These are phyloP conservation scores for Aleiodes alternator DNA, from an alignment of 2,888 invertebrate species.

Conservation along the genomic window DNA sequence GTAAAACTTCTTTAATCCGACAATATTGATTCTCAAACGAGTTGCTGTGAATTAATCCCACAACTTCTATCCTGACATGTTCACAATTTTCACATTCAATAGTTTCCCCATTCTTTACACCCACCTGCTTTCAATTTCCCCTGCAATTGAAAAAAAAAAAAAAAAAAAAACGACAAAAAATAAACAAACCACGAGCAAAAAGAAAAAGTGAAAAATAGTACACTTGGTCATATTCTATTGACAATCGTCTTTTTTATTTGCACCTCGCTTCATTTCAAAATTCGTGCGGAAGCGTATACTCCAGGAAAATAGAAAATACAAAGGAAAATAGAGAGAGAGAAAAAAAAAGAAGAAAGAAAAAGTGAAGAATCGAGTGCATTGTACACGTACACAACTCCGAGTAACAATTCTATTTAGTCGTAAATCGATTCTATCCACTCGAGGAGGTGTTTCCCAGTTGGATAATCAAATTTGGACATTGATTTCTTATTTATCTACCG, in stretches of 20 bases:
- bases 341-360: not conserved
- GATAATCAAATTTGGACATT: slow-evolving; percentile 27
- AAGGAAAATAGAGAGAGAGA: not conserved
- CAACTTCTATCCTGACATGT: slow-evolving; percentile 15
- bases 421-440: slow-evolving; percentile 33
- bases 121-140: slow-evolving; percentile 22
- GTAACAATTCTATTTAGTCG: slow-evolving; percentile 19
- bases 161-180: not conserved
- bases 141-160: not conserved
- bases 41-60: slow-evolving; percentile 8
- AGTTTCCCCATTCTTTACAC: slow-evolving; percentile 10
- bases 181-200: not conserved
- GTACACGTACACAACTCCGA: slow-evolving; percentile 14
- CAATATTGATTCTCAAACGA: not conserved
- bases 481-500: slow-evolving; percentile 21
- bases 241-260: slow-evolving; percentile 7
- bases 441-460: slow-evolving; percentile 14
- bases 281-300: not conserved
- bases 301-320: not conserved
- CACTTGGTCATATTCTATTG: slow-evolving; percentile 21
- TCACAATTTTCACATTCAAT: slow-evolving; percentile 18
- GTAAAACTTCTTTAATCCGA: not conserved
- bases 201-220: not conserved
- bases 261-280: slow-evolving; percentile 9
- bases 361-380: not conserved